phyloP scores from a whole-genome alignment of 2,888 invertebrate genomes.

The Aphrophora alni region DNA sequence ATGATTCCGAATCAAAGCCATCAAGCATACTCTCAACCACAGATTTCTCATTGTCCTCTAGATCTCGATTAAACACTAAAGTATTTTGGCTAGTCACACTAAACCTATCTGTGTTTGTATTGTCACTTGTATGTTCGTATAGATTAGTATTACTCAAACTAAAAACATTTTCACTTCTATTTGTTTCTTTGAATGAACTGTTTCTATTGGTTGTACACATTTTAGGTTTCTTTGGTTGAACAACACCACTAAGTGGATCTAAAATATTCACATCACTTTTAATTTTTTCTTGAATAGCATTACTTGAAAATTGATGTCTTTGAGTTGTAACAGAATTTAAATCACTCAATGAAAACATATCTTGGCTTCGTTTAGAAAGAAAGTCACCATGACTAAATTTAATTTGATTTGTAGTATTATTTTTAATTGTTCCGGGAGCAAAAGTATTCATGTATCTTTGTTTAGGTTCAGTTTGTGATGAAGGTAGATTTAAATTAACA shows the following conservation, averaged over 20 bases:
- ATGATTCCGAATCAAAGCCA: slow-evolving; percentile 49
- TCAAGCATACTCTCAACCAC: slow-evolving; percentile 46
- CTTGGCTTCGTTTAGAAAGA: not conserved
- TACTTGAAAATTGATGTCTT: not conserved
- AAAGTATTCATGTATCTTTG: too few relatives aligned
- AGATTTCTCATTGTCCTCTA: slow-evolving; percentile 27
- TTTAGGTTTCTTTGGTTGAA: too few relatives aligned
- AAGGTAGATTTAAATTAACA: not conserved
- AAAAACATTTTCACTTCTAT: not conserved
- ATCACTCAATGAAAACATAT: not conserved
- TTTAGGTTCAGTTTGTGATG: too few relatives aligned
- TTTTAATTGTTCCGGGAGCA: not conserved
- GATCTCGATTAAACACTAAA: not conserved
- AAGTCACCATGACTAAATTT: not conserved
- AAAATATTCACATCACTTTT: not conserved
- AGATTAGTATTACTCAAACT: not conserved
- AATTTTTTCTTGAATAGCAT: not conserved
- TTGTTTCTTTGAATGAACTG: not conserved
- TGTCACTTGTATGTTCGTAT: not conserved
- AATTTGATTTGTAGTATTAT: not conserved
- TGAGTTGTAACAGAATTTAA: not conserved
- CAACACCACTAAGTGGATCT: too few relatives aligned
- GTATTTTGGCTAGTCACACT: not conserved
- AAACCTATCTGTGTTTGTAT: not conserved
- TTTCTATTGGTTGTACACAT: not conserved